These are phyloP conservation scores for Scrobipalpa costella DNA, from an alignment of 2,888 invertebrate genomes.

Conservation along the genomic window DNA sequence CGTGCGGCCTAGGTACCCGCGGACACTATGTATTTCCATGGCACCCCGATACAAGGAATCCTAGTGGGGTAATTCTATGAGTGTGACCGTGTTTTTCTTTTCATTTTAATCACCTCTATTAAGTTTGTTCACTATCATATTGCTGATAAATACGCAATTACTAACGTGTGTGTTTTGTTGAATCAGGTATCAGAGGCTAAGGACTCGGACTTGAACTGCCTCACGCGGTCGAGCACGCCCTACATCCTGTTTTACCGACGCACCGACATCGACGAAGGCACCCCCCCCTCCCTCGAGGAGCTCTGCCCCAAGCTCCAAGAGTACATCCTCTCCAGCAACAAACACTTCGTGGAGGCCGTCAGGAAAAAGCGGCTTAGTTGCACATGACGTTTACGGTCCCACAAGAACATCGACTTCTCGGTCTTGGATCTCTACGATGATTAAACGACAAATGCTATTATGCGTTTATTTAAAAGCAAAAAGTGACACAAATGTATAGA, in stretches of 20 bases:
- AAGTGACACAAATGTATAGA: slow-evolving; percentile 33
- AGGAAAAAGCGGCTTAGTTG: slow-evolving; percentile 50
- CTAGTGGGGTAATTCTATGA: too few species aligned
- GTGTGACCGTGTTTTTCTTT: too few species aligned
- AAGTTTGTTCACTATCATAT: too few species aligned
- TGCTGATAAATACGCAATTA: too few species aligned
- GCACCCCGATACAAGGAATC: too few species aligned
- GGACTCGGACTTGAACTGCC: slow-evolving; percentile 81
- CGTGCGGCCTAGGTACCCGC: too few species aligned
- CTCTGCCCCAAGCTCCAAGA: slow-evolving; percentile 60
- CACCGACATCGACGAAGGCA: slow-evolving; percentile 67
- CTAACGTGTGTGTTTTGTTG: neutral
- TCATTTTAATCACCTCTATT: too few species aligned
- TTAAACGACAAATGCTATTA: slow-evolving; percentile 6
- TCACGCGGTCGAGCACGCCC: slow-evolving; percentile 88
- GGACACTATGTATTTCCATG: too few species aligned
- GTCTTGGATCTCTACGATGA: slow-evolving; percentile 49
- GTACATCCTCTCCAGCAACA: slow-evolving; percentile 60
- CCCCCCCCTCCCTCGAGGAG: slow-evolving; percentile 54
- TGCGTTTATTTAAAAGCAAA: slow-evolving; percentile 25
- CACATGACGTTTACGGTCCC: slow-evolving; percentile 62
- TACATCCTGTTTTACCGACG: slow-evolving; percentile 89
- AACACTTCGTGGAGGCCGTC: slow-evolving; percentile 56
- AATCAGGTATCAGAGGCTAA: slow-evolving; percentile 82
- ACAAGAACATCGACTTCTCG: slow-evolving; percentile 50